Conservation (phyloP, 2,113 vertebrate species). For the Hyperoodon ampullatus region DNA sequence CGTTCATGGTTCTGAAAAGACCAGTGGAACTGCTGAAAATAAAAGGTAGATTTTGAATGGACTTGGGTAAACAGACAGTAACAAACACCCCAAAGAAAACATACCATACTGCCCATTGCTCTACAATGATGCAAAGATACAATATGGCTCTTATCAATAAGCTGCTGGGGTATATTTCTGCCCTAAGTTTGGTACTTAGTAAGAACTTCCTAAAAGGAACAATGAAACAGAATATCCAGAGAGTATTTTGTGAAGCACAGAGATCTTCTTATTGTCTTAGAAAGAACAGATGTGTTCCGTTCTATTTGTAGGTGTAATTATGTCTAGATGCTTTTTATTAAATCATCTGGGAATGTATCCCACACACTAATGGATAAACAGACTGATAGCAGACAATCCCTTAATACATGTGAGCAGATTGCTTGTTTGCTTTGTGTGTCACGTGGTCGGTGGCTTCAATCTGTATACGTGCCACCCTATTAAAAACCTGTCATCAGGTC, state of each 20-base stretch:
- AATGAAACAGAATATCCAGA: not conserved
- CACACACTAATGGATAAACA: not conserved
- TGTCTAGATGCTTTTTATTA: not conserved
- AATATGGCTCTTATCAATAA: accelerated
- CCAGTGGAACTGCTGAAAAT: not conserved
- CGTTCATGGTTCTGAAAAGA: not conserved
- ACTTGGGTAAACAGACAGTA: not conserved
- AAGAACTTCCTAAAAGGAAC: not conserved
- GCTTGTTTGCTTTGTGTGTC: not conserved
- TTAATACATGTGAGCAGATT: not conserved
- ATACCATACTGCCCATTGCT: accelerated
- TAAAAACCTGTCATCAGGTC: not conserved
- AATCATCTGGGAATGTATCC: not conserved
- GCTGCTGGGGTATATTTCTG: not conserved
- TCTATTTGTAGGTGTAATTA: not conserved
- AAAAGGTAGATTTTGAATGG: not conserved
- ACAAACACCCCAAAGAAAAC: not conserved
- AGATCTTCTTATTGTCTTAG: not conserved
- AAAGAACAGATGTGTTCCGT: not conserved
- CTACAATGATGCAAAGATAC: not conserved
- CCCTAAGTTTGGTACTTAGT: not conserved
- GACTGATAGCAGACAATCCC: not conserved
- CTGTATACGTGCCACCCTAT: not conserved
- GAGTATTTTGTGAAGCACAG: not conserved
- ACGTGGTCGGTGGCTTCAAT: not conserved